These are phyloP conservation scores for Neogobius melanostomus DNA, from an alignment of 2,113 vertebrate species.

Conservation along the genomic window DNA sequence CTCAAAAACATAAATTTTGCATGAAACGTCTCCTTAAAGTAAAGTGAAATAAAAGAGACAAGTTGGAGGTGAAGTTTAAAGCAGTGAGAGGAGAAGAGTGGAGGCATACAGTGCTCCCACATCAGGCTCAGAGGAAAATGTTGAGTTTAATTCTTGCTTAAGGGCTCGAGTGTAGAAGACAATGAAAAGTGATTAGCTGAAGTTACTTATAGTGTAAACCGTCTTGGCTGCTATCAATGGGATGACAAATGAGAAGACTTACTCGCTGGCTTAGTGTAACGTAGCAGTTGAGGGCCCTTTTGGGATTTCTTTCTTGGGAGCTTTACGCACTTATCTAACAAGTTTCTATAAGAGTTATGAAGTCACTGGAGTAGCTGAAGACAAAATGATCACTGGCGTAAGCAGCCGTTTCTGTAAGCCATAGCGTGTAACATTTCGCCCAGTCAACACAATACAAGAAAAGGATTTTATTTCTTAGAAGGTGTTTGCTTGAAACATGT, in stretches of 20 bases:
- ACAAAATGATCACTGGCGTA: too few species aligned
- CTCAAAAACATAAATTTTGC: too few species aligned
- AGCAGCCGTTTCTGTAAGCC: too few species aligned
- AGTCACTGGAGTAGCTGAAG: too few species aligned
- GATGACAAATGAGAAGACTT: constrained; percentile 65
- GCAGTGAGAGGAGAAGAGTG: constrained; percentile 14
- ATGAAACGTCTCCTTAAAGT: constrained; percentile 14
- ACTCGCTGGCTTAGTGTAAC: constrained; percentile 31
- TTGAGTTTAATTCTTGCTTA: constrained; percentile 51
- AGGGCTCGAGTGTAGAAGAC: constrained; percentile 45
- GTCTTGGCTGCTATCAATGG: constrained; percentile 62
- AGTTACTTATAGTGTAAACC: constrained; percentile 69
- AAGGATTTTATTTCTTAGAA: too few species aligned
- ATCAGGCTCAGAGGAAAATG: constrained; percentile 43
- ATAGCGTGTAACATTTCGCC: too few species aligned
- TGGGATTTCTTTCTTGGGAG: too few species aligned
- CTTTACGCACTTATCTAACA: too few species aligned
- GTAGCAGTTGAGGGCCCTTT: constrained; percentile 10
- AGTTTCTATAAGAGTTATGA: too few species aligned
- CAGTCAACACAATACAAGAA: too few species aligned
- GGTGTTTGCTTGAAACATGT: too few species aligned
- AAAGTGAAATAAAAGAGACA: constrained; percentile 53
- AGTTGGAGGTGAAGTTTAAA: constrained; percentile 42
- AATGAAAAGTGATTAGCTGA: constrained; percentile 71
- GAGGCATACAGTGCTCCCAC: constrained; percentile 1